Evolutionary conservation across 2,797 vertebrate genomes (phyloP), one percentile per base, ranked within the genome.

Genomic region (Chrosomus eos): DNA sequence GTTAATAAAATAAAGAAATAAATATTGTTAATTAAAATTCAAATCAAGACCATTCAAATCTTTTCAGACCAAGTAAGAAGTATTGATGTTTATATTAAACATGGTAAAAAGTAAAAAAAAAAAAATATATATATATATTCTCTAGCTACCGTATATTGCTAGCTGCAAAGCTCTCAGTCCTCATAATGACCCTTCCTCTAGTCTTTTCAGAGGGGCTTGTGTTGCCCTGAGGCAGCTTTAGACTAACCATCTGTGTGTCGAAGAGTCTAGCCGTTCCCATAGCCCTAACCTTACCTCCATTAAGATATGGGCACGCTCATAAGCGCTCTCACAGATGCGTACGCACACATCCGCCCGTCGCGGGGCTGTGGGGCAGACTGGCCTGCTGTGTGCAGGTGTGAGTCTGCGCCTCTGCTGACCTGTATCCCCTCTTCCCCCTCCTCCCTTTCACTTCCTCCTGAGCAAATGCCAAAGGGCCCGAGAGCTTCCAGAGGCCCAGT

Each of bases 361-460:
- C 68, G 79, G 90, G 93, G 92, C 93, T 92, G 91, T 80, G 89
- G 90, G 91, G 94, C 94, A 95, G 94, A 94, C 93, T 94, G 92
- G 91, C 94, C 94, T 94, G 94, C 94, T 94, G 94, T 92, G 94
- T 87, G 90, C 93, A 95, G 94, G 94, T 94, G 95, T 93, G 92
- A 88, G 89, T 82, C 90, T 87, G 88, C 68, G 89, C 85, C 90
- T 91, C 87, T 91, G 88, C 91, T 88, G 87, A 88, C 90, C 88
- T 80, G 28, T 53, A 82, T 76, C 70, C 78, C 67, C 16, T 51
- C 67, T 78, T 51, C 64, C 75, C 62, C 84, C 58, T 58, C 67
- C 71, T 77, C 53, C 40, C 68, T 67, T 85, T 51, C 40, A 62
- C 82, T 88, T 86, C 66, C 84, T 84, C 43, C 33, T 67, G 58